Evolutionary conservation across 53 echinoderm and acorn worm species (phyloP).

Genomic region (Echinarachnius parma): DNA sequence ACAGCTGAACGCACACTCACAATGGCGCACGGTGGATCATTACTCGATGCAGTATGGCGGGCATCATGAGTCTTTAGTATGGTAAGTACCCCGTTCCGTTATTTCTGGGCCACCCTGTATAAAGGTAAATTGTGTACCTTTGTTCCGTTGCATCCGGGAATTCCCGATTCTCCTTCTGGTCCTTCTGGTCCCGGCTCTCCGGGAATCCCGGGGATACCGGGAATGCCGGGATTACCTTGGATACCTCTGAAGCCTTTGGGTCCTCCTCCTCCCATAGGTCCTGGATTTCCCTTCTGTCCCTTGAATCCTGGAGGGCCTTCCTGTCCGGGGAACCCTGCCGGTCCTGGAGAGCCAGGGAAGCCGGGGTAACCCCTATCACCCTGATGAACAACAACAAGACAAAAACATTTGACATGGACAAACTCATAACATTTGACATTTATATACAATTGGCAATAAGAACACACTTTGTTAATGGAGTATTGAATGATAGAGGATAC

Average conservation of each 20-base stretch:
- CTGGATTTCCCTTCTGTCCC: slow-evolving; percentile 71
- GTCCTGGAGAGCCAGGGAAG: slow-evolving; percentile 72
- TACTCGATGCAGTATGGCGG: no score
- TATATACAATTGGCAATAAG: no score
- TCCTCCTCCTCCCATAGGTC: slow-evolving; percentile 62
- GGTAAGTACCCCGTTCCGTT: no score
- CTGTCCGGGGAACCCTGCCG: slow-evolving; percentile 73
- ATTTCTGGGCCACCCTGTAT: no score
- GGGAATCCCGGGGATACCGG: slow-evolving; percentile 84
- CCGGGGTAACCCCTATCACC: slow-evolving; percentile 78
- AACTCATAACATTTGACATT: no score
- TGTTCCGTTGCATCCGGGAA: slow-evolving; percentile 96
- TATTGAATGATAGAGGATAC: no score
- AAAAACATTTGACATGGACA: no score
- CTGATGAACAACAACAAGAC: slow-evolving; percentile 39
- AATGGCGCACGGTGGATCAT: no score
- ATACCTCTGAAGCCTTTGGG: slow-evolving; percentile 88
- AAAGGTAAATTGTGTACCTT: no score
- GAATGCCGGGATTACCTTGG: slow-evolving; percentile 83
- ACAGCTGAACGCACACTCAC: no score
- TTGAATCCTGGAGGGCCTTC: slow-evolving; percentile 83
- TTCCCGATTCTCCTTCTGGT: slow-evolving; percentile 74
- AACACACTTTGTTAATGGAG: no score
- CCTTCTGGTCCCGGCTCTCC: slow-evolving; percentile 78
- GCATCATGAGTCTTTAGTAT: no score